Percentiles rank a stretch among this genome's conserved stretches.
These are phyloP conservation scores for Pangasius mekongensis DNA, from an alignment of 2,797 vertebrate species.

Conservation along the genomic window DNA sequence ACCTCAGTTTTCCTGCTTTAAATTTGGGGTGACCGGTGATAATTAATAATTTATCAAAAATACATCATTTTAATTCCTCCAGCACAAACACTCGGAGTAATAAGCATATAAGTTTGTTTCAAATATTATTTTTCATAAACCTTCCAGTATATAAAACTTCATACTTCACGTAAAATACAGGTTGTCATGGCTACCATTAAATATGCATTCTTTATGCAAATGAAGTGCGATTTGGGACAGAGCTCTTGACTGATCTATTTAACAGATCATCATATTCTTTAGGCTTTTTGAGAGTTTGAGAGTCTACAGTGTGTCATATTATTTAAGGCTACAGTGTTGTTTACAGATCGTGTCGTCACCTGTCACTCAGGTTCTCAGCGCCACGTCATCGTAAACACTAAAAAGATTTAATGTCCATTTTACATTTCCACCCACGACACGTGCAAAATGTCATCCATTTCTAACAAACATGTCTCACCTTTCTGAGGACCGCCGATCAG, in stretches of 20 bases:
- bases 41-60: not conserved
- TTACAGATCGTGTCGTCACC: not conserved
- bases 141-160: not conserved
- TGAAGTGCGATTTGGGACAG: not conserved
- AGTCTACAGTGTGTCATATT: not conserved
- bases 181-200: not conserved
- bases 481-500: slow-evolving; percentile 96
- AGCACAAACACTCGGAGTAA: not conserved
- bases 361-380: slow-evolving; percentile 34
- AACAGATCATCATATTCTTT: not conserved
- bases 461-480: slow-evolving; percentile 74
- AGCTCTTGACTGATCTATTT: not conserved
- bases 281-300: not conserved
- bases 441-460: not conserved
- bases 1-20: not conserved
- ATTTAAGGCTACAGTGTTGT: not conserved
- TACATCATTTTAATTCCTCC: not conserved
- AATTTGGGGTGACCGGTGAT: not conserved
- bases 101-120: not conserved
- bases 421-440: not conserved
- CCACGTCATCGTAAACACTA: slow-evolving; percentile 56
- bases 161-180: not conserved
- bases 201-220: not conserved
- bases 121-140: not conserved
- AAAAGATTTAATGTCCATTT: not conserved